Evolutionary conservation across 1,140 invertebrate species (phyloP).

Genomic region (Phymastichus coffea): DNA sequence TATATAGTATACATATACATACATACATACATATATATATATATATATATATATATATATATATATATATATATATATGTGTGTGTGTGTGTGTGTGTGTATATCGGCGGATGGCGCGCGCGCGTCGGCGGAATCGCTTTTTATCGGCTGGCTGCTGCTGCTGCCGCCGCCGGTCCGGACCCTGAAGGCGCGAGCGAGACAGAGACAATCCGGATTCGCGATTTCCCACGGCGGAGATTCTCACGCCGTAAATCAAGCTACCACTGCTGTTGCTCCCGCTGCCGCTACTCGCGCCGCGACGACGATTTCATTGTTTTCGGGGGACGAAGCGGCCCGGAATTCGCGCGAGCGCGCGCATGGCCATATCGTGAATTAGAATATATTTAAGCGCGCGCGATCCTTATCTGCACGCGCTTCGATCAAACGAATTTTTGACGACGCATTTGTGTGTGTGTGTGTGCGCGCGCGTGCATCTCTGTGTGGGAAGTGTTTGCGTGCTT

Average conservation of each 20-base stretch:
- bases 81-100: too few species aligned
- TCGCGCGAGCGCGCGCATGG: slow-evolving; percentile 14
- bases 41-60: too few species aligned
- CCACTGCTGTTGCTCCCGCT: slow-evolving; percentile 24
- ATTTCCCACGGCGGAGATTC: slow-evolving; percentile 44
- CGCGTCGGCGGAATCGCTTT: slow-evolving; percentile 24
- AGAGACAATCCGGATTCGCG: slow-evolving; percentile 26
- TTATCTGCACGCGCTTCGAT: slow-evolving; percentile 9
- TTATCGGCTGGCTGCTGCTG: slow-evolving; percentile 4
- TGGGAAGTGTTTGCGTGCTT: too few species aligned
- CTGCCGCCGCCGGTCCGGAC: background rate
- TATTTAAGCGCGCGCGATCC: slow-evolving; percentile 23
- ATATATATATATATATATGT: too few species aligned
- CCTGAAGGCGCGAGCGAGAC: background rate
- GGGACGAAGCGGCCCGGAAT: slow-evolving; percentile 8
- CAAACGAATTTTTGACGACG: too few species aligned
- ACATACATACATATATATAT: too few species aligned
- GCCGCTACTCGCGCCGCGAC: background rate
- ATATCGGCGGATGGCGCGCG: too few species aligned
- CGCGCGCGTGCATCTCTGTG: too few species aligned
- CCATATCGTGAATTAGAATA: slow-evolving; percentile 33
- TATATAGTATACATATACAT: too few species aligned
- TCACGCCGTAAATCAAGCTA: slow-evolving; percentile 42
- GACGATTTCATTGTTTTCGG: slow-evolving; percentile 33
- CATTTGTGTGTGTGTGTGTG: background rate